A percentile compares a stretch with the other conserved stretches of the same genome.
phyloP scores from a whole-genome alignment of 1,140 invertebrate genomes.

The Apocrypta bakeri region DNA sequence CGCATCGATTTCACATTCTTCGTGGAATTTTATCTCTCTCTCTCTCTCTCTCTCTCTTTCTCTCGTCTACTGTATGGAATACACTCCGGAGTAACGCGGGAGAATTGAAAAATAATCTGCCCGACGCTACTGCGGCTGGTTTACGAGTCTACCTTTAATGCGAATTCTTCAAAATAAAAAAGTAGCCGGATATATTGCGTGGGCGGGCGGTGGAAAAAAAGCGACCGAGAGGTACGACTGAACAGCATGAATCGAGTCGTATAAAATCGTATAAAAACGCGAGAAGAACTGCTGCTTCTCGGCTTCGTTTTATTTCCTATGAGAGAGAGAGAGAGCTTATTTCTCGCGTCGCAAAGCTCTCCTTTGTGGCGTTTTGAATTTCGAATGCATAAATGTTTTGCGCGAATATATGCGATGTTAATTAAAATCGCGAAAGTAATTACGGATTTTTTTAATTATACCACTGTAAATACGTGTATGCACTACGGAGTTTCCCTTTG shows the following conservation, averaged over 20 bases:
- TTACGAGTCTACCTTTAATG: conserved; percentile 16
- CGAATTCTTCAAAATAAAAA: conserved; percentile 33
- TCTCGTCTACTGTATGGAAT: not conserved
- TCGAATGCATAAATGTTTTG: conserved; percentile 27
- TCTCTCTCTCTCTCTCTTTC: too few relatives aligned
- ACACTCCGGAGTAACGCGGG: not conserved
- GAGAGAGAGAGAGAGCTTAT: not conserved
- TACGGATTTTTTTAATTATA: too few relatives aligned
- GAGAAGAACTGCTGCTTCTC: conserved; percentile 21
- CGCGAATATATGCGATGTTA: not conserved
- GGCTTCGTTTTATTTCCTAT: conserved; percentile 46
- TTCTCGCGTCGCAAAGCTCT: not conserved
- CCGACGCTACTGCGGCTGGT: not conserved
- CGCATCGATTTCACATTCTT: conserved; percentile 40
- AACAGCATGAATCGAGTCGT: conserved; percentile 30
- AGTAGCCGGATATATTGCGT: not conserved
- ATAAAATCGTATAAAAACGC: conserved; percentile 47
- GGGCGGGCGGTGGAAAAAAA: not conserved
- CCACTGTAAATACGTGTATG: not conserved
- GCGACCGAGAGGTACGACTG: not conserved
- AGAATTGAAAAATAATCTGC: conserved; percentile 44
- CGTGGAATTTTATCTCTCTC: conserved; percentile 17
- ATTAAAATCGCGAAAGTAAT: not conserved
- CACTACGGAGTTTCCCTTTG: not conserved
- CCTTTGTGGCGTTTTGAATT: not conserved